These are phyloP conservation scores for Anhinga rufa DNA, from an alignment of 2,113 vertebrate species.

Conservation along the genomic window DNA sequence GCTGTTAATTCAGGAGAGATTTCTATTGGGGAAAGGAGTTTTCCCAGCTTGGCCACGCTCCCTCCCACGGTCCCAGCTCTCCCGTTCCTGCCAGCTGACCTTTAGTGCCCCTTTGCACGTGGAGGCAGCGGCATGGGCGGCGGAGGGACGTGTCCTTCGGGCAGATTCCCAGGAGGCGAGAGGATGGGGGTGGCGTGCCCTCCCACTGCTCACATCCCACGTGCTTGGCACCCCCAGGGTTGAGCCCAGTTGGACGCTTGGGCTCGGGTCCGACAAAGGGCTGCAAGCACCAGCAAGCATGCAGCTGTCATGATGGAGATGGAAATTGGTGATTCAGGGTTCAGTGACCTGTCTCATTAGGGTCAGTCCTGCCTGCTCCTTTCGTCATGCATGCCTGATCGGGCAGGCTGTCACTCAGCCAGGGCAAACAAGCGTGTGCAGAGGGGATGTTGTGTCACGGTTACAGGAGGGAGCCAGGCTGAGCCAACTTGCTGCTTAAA, in stretches of 20 bases:
- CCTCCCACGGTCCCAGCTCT: rapidly evolving
- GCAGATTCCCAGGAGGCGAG: not conserved
- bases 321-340: not conserved
- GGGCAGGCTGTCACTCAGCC: not conserved
- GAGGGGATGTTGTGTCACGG: conserved; percentile 3
- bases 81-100: not conserved
- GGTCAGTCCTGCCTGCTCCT: conserved; percentile 26
- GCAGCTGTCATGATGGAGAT: not conserved
- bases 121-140: rapidly evolving
- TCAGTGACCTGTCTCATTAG: conserved; percentile 31
- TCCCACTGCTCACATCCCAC: rapidly evolving
- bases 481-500: not conserved
- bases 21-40: not conserved
- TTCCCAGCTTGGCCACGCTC: not conserved
- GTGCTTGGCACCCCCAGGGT: not conserved
- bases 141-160: not conserved
- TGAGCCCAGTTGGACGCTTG: not conserved
- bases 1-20: not conserved
- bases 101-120: not conserved
- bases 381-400: not conserved
- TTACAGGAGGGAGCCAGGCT: not conserved
- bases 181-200: not conserved
- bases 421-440: conserved; percentile 5
- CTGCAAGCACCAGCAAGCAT: not conserved
- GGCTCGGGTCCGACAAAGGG: not conserved